Conservation (phyloP, 2,113 vertebrate genomes). For the Machaerirhynchus nigripectus region DNA sequence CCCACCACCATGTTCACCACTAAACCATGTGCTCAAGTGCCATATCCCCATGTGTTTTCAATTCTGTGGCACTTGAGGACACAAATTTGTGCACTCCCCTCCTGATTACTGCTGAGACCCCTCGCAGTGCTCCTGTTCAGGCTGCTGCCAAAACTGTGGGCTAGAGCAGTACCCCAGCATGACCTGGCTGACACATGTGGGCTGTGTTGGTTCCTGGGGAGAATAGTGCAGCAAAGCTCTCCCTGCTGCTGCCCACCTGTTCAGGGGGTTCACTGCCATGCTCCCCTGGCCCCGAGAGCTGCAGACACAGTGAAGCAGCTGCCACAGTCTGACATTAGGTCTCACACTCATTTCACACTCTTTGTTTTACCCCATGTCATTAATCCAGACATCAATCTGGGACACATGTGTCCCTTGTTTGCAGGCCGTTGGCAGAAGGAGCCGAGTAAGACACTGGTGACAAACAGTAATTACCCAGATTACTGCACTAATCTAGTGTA, state of each 20-base stretch:
- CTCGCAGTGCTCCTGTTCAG: background rate
- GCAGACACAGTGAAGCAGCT: background rate
- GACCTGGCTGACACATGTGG: accelerated
- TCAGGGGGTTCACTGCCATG: background rate
- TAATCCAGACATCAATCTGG: background rate
- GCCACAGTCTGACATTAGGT: background rate
- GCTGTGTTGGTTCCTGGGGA: background rate
- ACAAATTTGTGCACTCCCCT: background rate
- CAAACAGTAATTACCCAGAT: conserved; percentile 33
- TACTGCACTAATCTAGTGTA: background rate
- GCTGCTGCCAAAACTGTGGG: background rate
- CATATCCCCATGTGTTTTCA: background rate
- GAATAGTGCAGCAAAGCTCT: background rate
- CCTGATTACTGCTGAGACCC: background rate
- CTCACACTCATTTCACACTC: background rate
- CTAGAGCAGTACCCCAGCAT: background rate
- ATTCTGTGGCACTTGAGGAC: background rate
- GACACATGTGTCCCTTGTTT: background rate
- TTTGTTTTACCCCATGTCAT: background rate
- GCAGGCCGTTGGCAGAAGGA: background rate
- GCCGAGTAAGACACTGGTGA: background rate
- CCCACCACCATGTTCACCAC: background rate
- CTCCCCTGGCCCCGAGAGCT: background rate
- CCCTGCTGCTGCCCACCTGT: background rate
- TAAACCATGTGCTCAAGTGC: background rate